Percentiles rank a stretch among this genome's conserved stretches.
These are phyloP conservation scores for Synchiropus splendidus DNA, from an alignment of 2,113 vertebrate species.

Conservation along the genomic window DNA sequence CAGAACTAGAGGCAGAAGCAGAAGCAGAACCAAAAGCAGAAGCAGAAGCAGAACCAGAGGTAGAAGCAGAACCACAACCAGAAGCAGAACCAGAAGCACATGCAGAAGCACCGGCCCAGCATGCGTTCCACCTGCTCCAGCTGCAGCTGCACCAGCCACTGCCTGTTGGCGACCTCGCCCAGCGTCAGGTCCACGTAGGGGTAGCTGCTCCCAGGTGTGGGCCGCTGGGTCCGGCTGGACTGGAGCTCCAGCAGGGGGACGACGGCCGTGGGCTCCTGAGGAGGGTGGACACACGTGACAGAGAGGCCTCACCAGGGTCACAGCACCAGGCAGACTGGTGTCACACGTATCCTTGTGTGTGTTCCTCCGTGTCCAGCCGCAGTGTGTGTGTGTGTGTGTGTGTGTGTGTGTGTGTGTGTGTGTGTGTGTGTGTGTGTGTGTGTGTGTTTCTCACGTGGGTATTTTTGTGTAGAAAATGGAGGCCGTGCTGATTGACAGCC, in stretches of 20 bases:
- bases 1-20: too few species aligned
- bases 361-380: too few species aligned
- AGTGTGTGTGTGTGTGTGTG: too few species aligned
- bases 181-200: conserved; percentile 85
- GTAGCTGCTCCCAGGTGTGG: conserved; percentile 73
- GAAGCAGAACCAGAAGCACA: too few species aligned
- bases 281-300: too few species aligned
- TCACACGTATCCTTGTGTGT: conserved; percentile 6
- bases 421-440: too few species aligned
- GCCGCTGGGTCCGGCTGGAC: conserved; percentile 80
- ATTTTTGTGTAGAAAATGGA: conserved; percentile 60
- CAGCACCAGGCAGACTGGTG: too few species aligned
- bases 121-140: conserved; percentile 86
- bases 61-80: not conserved
- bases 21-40: not conserved
- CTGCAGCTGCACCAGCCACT: conserved; percentile 81
- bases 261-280: conserved; percentile 77
- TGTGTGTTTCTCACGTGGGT: conserved; percentile 43
- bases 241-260: conserved; percentile 85
- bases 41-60: too few species aligned
- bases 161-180: conserved; percentile 74
- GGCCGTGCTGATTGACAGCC: conserved; percentile 54
- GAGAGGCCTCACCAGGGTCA: too few species aligned
- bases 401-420: conserved; percentile 3
- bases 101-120: too few species aligned